Evolutionary conservation across 2,888 invertebrate species (phyloP).

Genomic region (Blastobasis lacticolella): DNA sequence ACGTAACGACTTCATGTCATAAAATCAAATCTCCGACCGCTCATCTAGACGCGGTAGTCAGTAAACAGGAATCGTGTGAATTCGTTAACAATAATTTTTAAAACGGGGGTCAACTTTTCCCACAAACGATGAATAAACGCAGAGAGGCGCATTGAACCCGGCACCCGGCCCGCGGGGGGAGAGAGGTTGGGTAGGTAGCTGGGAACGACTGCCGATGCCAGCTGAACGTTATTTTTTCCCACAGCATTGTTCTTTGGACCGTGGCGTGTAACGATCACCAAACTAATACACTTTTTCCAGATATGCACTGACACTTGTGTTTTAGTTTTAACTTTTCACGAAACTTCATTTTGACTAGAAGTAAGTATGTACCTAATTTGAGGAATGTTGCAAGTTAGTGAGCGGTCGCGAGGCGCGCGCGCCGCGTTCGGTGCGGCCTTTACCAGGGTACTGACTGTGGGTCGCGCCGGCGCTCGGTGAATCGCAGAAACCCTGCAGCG

Average conservation of each 20-base stretch:
- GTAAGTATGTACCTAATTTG: conserved; percentile 20
- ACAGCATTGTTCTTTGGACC: conserved; percentile 74
- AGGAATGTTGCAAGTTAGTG: conserved; percentile 41
- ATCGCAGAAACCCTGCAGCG: conserved; percentile 61
- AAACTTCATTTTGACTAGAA: conserved; percentile 54
- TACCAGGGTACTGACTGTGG: conserved; percentile 43
- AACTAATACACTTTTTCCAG: conserved; percentile 40
- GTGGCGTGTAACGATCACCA: conserved; percentile 51
- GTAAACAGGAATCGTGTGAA: conserved; percentile 60
- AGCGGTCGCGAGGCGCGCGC: conserved; percentile 47
- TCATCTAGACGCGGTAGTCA: conserved; percentile 52
- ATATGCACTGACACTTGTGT: conserved; percentile 37
- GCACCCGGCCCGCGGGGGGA: conserved; percentile 67
- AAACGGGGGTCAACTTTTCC: conserved; percentile 73
- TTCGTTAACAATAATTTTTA: conserved; percentile 70
- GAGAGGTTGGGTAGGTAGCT: conserved; percentile 67
- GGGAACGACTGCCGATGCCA: conserved; percentile 72
- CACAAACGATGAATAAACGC: conserved; percentile 74
- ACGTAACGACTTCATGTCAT: neutral
- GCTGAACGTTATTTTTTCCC: conserved; percentile 77
- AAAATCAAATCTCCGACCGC: conserved; percentile 13
- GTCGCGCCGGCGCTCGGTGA: conserved; percentile 50
- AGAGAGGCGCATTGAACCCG: conserved; percentile 73
- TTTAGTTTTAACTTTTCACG: conserved; percentile 22
- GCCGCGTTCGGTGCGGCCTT: conserved; percentile 60